Base-by-base conservation (phyloP, 37 sponge, comb jelly and placozoan genomes). In the Mnemiopsis leidyi region DNA sequence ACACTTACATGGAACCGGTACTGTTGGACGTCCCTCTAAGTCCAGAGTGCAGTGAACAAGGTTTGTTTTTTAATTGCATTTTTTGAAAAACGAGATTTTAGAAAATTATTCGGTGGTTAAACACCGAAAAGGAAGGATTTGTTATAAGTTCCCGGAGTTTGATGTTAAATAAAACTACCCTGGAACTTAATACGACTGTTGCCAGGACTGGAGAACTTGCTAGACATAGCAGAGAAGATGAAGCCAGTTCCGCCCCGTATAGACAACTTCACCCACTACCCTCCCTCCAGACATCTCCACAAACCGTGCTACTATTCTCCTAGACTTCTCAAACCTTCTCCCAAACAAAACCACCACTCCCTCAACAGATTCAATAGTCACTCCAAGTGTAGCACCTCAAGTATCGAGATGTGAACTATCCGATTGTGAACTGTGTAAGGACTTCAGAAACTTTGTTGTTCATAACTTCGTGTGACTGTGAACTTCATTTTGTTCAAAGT, bases 221-320 rank as follows among this genome's bases (percentile, higher is more conserved):
- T 85, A 7, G 61, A 85, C 29, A 85, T 85, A 39, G 90, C 90
- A 40, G 90, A 37, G 61, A 40, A 40, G 25, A 85, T 85, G 90
- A 38, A 37, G 23, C 90, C 90, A n/a, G 7, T 85, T 1, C 40
- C 90, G 0, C 90, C 90, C 0, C 39, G 90, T 24, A 33, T 85
- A 0, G 90, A 85, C 61, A 85, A 85, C 61, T 85, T 85, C 48
- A 85, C 61, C 48, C 90, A 85, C 90, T 25, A 32, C 61, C 90
- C 90, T 7, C 61, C 90, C 39, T 85, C 90, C 61, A 40, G 36
- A 9, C 24, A 23, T 3, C 90, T 85, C 48, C 2, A 7, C 29
- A 16, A 33, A 3, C 90, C 90, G 26, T 40, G 61, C 61, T 85
- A 85, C 30, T 21, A 33, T 5, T 28, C 21, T 26, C 90, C 90